A percentile compares a stretch with the other conserved stretches of the same genome.
Conservation (phyloP, 2,113 vertebrate species). For the Ochotona curzoniae region DNA sequence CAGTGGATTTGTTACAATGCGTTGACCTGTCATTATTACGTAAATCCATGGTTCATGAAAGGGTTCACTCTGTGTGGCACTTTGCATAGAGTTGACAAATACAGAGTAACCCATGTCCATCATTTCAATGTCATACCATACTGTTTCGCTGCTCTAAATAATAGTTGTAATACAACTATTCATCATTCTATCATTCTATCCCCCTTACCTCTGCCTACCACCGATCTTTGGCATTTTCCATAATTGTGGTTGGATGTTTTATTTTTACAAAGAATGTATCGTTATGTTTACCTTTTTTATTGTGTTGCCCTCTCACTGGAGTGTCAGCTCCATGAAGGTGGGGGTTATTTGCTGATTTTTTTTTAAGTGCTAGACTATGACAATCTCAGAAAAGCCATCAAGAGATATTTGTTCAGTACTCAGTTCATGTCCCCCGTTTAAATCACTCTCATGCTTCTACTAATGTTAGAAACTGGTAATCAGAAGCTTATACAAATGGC, state of each 20-base stretch:
- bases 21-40: neutral
- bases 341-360: neutral
- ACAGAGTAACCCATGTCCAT: neutral
- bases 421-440: neutral
- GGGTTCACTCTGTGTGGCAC: neutral
- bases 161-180: neutral
- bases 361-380: neutral
- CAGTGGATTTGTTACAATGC: neutral
- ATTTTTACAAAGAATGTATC: neutral
- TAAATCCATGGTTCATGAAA: neutral
- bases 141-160: neutral
- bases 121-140: neutral
- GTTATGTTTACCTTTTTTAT: conserved; percentile 1
- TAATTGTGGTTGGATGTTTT: neutral
- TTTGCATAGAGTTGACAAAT: neutral
- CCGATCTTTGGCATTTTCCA: neutral
- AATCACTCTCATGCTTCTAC: neutral
- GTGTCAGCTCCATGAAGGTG: neutral
- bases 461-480: neutral
- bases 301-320: neutral
- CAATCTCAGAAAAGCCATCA: neutral
- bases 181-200: too few species aligned
- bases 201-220: neutral
- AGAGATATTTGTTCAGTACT: conserved; percentile 23
- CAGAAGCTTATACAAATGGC: neutral